A percentile compares a stretch with the other conserved stretches of the same genome.
Evolutionary conservation across 2,113 vertebrate species (phyloP).

Genomic region (Python bivittatus): DNA sequence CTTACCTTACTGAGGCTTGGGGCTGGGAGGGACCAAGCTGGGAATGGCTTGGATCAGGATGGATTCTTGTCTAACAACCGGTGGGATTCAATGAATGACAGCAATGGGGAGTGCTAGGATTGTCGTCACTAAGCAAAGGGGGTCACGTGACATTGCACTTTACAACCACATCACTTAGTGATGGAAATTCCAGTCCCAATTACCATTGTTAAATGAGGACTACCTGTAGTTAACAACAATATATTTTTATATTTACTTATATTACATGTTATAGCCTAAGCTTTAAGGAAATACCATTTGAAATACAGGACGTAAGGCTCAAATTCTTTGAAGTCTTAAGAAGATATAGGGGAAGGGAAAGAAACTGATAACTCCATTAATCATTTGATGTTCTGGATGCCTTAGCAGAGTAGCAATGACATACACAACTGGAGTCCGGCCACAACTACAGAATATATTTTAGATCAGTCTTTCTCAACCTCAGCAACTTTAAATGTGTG

Average conservation of each 20-base stretch:
- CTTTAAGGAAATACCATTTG: no score
- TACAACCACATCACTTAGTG: no score
- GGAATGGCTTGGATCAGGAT: not conserved
- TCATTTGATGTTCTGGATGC: not conserved
- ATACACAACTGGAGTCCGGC: not conserved
- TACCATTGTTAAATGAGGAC: no score
- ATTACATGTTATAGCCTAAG: no score
- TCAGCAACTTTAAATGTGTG: not conserved
- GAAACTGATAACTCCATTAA: not conserved
- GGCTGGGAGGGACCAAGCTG: not conserved
- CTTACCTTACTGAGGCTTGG: not conserved
- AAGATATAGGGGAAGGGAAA: not conserved
- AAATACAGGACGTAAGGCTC: no score
- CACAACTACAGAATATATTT: not conserved
- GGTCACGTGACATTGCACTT: no score
- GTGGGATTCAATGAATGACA: not conserved
- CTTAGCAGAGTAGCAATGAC: not conserved
- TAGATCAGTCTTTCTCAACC: not conserved
- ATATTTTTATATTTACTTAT: no score
- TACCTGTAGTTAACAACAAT: no score
- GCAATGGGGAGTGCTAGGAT: not conserved
- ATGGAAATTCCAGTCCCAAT: no score
- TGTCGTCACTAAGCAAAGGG: not conserved
- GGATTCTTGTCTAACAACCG: not conserved
- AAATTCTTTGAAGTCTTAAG: no score